Base-by-base conservation (phyloP, 2,888 invertebrate species). In the Chirona hameri region DNA sequence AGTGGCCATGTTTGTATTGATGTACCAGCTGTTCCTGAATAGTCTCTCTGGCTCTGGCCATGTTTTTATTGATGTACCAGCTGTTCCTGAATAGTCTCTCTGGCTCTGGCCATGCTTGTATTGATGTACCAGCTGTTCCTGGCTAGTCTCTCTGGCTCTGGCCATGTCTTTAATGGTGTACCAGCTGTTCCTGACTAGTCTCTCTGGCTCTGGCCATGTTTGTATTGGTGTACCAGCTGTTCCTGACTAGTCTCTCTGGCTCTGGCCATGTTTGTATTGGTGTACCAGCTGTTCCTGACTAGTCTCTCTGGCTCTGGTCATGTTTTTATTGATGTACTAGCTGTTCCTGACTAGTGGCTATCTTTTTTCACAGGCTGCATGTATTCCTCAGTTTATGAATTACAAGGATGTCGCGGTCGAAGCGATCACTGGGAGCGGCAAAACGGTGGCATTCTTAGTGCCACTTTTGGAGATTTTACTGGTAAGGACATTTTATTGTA, bases 401-500 rank as follows among this genome's bases (percentile, higher is more conserved):
- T 94, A 95, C 86, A 98, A 98, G 89, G 99, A 99, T 91, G 97
- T 99, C 24, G 97, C 96, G 0, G 99, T 95, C 0, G 98, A 99
- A 89, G 99, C 99, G 7, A 96, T 99, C 0, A 99, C 99, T 0
- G 99, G 99, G 7, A 98, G 98, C 85, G 99, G 99, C 0, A 99
- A 99, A 89, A 99, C 99, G 0, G 89, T 99, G 69, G 97, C 99
- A 0, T 99, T 99, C 88, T 89, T 99, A 21, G 92, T 99, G 79
- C 99, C 99, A 0, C 88, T 97, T 86, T 86, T 99, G 81, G 96
- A 99, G 89, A 92, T 97, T 86, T 88, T 99, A 81, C 89, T 82
- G 31, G 90, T 90, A 85, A 76, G 76, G 0, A 24, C 24, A 39
- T 39, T 39, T 39, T 39, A 39, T 39, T 39, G 39, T 5, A 5